Evolutionary conservation across 35 echinoderm and acorn worm species (phyloP).

Genomic region (Hemicentrotus pulcherrimus): DNA sequence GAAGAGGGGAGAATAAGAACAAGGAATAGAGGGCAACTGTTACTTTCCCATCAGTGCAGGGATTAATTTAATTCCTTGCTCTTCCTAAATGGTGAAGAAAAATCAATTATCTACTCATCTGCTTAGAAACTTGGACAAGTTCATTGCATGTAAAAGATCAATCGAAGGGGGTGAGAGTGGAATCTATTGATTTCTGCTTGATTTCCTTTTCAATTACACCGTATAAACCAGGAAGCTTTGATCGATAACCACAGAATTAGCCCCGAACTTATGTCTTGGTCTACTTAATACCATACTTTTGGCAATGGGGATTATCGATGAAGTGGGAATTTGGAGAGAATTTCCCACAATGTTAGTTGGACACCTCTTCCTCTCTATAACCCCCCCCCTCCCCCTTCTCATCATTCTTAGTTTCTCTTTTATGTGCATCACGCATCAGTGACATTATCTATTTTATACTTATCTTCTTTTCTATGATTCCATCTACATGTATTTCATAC

Average conservation of each 20-base stretch:
- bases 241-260: constrained; percentile 33
- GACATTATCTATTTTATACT: no score
- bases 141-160: neutral
- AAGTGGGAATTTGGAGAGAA: neutral
- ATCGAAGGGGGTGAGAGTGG: neutral
- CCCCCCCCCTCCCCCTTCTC: neutral
- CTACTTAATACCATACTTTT: neutral
- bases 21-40: constrained; percentile 31
- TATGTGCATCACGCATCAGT: no score
- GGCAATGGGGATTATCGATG: neutral
- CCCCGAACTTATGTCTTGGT: neutral
- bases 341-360: neutral
- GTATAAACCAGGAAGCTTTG: neutral
- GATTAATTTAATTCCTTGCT: neutral
- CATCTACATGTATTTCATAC: no score
- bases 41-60: neutral
- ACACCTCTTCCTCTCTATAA: neutral
- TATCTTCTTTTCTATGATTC: no score
- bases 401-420: neutral
- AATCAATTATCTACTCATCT: constrained; percentile 38
- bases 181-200: neutral
- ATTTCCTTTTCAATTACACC: neutral
- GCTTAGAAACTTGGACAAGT: neutral
- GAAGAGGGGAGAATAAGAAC: neutral
- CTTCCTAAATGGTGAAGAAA: neutral